A percentile compares a stretch with the other conserved stretches of the same genome.
Conservation (phyloP, 2,888 invertebrate genomes). For the Embidobia sp. region DNA sequence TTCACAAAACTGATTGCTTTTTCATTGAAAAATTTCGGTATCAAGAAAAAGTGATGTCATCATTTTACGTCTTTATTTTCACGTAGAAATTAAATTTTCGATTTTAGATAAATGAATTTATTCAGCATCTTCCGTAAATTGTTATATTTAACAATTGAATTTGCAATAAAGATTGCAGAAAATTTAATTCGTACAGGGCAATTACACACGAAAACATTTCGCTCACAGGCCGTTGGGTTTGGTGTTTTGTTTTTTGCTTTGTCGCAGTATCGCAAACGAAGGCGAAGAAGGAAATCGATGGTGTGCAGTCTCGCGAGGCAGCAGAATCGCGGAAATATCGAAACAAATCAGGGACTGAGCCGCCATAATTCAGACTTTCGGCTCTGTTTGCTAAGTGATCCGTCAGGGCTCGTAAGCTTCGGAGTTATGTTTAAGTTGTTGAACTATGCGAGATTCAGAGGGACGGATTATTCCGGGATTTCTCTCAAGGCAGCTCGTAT, state of each 20-base stretch:
- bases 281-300: conserved; percentile 60
- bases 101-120: too few relatives aligned
- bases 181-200: too few relatives aligned
- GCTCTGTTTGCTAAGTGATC: conserved; percentile 78
- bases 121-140: too few relatives aligned
- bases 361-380: conserved; percentile 79
- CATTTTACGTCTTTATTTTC: too few relatives aligned
- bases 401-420: conserved; percentile 78
- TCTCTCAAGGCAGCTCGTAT: conserved; percentile 69
- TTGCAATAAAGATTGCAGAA: too few relatives aligned
- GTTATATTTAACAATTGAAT: too few relatives aligned
- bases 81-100: too few relatives aligned
- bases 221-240: too few relatives aligned
- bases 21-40: too few relatives aligned
- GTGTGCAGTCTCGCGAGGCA: conserved; percentile 56
- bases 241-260: conserved; percentile 21
- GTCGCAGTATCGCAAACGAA: conserved; percentile 50
- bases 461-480: conserved; percentile 74
- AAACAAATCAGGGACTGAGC: conserved; percentile 80
- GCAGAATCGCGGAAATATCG: conserved; percentile 79
- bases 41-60: too few relatives aligned
- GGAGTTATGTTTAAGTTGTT: conserved; percentile 80
- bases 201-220: too few relatives aligned
- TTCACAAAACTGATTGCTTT: too few relatives aligned
- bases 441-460: conserved; percentile 74